A percentile compares a stretch with the other conserved stretches of the same genome.
phyloP scores from a whole-genome alignment of 2,888 invertebrate species.

The Nephrotoma guestfalica region DNA sequence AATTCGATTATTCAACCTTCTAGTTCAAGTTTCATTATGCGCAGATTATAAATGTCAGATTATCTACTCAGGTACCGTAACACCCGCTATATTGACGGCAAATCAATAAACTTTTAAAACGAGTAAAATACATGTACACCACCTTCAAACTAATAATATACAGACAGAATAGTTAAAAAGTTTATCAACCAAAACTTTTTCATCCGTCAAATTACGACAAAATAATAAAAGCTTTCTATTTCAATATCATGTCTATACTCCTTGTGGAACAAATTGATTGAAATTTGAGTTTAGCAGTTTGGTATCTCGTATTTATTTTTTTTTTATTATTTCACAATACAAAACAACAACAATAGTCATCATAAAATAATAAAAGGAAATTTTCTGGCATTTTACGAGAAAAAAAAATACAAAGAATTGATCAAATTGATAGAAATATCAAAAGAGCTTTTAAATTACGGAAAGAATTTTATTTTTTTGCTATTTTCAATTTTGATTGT shows the following conservation, averaged over 20 bases:
- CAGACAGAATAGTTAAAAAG: background rate
- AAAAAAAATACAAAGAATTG: background rate
- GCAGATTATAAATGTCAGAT: no score
- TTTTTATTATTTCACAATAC: background rate
- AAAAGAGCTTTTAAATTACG: background rate
- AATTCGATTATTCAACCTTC: no score
- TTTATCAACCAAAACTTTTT: background rate
- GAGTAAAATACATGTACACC: no score
- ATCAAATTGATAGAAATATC: background rate
- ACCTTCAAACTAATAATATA: background rate
- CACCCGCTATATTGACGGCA: no score
- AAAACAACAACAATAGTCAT: background rate
- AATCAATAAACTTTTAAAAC: no score
- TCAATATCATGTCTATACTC: background rate
- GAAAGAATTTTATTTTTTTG: background rate
- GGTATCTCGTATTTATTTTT: background rate
- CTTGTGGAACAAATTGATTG: background rate
- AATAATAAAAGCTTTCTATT: background rate
- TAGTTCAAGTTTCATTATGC: no score
- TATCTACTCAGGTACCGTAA: no score
- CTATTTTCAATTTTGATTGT: background rate
- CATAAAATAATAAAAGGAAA: background rate
- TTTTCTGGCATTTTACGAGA: background rate
- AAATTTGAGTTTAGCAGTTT: background rate
- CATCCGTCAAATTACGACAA: background rate